Base-by-base conservation (phyloP, 2,888 invertebrate species). In the Petrolisthes cinctipes region DNA sequence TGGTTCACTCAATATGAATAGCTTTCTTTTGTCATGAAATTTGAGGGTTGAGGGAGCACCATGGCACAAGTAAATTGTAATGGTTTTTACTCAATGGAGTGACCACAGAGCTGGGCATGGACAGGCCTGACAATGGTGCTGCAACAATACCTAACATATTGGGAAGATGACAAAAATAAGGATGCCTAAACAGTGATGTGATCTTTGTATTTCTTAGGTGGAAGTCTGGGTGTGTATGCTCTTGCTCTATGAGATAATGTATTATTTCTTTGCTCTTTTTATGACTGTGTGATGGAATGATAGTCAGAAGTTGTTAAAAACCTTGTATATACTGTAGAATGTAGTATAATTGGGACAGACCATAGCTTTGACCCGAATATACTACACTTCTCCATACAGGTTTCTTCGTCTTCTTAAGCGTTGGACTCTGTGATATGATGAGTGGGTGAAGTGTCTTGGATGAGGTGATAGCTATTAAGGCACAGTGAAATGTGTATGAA, bases 121-220 rank as follows among this genome's bases (percentile, higher is more conserved):
- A 71, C 71, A 71, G 20, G 71, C 5, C 61, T 71, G 71, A 71
- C 71, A n/a, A 14, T 71, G 71, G 71, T 71, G 71, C 71, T 71
- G 71, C 6, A 37, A 37, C 2, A 37, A 37, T 37, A 37, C 37
- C 37, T 37, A 1, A 37, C 37, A 37, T 1, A 37, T 1, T 37
- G 37, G 37, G 37, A 37, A 37, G 2, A 37, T 37, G 37, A 37
- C 37, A 37, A 37, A 37, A 37, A 37, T 37, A 37, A 37, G 37
- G 37, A 37, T 37, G 37, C 37, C 37, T 37, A 37, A 37, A 2
- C 37, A 37, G 37, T 37, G 37, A 37, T 2, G 37, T 37, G 37
- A 37, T 37, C 37, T 37, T 37, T 37, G 2, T 37, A 37, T 37
- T 37, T 2, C 37, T 37, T 37, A 37, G 37, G 37, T 37, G 37